Evolutionary conservation across 1,140 invertebrate genomes (phyloP).

Genomic region (Atopsyche davidsoni): DNA sequence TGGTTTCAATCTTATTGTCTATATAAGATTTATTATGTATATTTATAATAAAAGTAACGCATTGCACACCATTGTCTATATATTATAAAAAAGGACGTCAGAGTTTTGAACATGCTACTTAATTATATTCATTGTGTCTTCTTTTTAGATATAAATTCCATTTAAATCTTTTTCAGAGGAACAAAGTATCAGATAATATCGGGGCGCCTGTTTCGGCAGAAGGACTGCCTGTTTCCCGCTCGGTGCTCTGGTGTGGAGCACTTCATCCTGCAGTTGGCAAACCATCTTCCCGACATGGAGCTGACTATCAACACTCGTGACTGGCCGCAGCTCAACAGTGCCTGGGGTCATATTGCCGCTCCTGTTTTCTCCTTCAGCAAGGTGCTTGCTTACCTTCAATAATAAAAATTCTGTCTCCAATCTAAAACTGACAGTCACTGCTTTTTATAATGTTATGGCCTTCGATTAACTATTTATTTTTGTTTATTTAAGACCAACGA

Average conservation of each 20-base stretch:
- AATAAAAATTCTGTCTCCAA: not conserved
- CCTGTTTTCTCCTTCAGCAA: conserved; percentile 96
- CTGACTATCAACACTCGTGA: conserved; percentile 86
- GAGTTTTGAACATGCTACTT: no score
- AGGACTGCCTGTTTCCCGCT: conserved; percentile 84
- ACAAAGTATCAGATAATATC: conserved; percentile 82
- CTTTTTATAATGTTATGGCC: not conserved
- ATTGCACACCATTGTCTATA: no score
- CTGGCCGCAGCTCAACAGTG: conserved; percentile 77
- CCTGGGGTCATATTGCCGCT: conserved; percentile 50
- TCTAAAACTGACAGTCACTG: not conserved
- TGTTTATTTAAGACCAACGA: conserved; percentile 56
- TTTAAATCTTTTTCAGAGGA: conserved; percentile 48
- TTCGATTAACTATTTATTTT: not conserved
- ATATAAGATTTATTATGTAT: no score
- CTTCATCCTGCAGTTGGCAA: conserved; percentile 64
- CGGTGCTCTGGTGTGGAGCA: conserved; percentile 89
- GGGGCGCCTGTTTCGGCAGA: conserved; percentile 73
- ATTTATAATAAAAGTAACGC: no score
- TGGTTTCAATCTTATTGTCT: no score
- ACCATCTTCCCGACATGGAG: conserved; percentile 75
- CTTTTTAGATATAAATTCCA: conserved; percentile 11
- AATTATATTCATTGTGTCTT: no score
- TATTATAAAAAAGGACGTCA: no score
- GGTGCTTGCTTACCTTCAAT: conserved; percentile 44